Base-by-base conservation (phyloP, 2,113 vertebrate genomes). In the Fregata magnificens region DNA sequence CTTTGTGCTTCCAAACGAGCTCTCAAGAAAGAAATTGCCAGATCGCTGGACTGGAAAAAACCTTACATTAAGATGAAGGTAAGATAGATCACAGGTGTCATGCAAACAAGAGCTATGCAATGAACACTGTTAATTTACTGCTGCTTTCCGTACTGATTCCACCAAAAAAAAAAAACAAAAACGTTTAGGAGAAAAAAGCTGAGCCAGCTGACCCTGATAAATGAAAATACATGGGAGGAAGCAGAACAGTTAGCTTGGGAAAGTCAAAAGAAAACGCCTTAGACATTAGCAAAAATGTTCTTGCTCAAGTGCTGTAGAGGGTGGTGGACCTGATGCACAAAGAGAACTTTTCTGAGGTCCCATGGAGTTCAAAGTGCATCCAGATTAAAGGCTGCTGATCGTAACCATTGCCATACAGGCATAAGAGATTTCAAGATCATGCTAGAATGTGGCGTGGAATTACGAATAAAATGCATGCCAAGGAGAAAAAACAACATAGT, bases 251-350 rank as follows among this genome's bases (percentile, higher is more conserved):
- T 85, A 73, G 44, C 42, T 63, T 24, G 47, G 76, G 28, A 55
- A 93, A 83, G 61, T 20, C 82, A 65, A 71, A 56, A 87, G 97
- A 91, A 97, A 96, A 97, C 29, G 87, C 82, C 49, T 44, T 32
- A 65, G 90, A 71, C 14, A 22, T 29, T 13, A 61, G 88, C 49
- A 79, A 55, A 93, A 19, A 34, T 95, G 89, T 13, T 25, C 90
- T 50, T 90, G 95, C 94, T 86, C 6, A 34, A 79, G 88, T 49
- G 61, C 49, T 32, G 74, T 11, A 40, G 85, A 88, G 76, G 88
- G 89, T 92, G 90, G 90, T 45, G 74, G 93, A 95, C 69, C 59
- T 44, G 72, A 45, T 32, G 86, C 84, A 55, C 45, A 32, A 22
- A 40, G 61, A 44, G 82, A 93, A 83, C 34, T 34, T 56, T 15